Percentiles rank a stretch among this genome's conserved stretches.
Conservation (phyloP, 2,797 vertebrate genomes). For the Chromobotia macracanthus region DNA sequence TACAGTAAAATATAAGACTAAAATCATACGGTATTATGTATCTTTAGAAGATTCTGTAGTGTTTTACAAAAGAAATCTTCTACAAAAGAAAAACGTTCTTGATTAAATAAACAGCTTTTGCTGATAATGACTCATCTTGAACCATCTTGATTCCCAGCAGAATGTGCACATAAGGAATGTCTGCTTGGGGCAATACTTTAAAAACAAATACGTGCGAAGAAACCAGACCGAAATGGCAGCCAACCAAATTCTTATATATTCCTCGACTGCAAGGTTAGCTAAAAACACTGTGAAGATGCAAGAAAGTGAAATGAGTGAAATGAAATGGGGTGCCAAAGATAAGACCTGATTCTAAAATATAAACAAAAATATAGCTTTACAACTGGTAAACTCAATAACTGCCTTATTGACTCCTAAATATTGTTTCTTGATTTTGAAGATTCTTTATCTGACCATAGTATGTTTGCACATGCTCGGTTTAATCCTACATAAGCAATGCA, state of each 20-base stretch:
- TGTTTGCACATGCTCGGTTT: constrained; percentile 48
- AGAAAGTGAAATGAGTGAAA: neutral
- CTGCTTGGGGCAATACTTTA: neutral
- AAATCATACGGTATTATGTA: neutral
- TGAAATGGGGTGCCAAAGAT: neutral
- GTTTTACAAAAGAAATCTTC: neutral
- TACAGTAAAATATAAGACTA: neutral
- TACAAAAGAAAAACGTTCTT: no score
- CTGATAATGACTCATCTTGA: constrained; percentile 8
- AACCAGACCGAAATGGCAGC: neutral
- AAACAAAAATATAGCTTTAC: neutral
- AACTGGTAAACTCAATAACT: no score
- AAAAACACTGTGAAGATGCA: neutral
- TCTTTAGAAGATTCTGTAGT: neutral
- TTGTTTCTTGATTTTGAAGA: neutral
- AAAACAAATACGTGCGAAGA: neutral
- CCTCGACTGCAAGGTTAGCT: constrained; percentile 25
- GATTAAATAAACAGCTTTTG: constrained; percentile 10
- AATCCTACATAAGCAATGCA: constrained; percentile 61
- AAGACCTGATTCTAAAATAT: neutral
- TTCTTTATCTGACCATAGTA: constrained; percentile 22
- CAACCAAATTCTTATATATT: constrained; percentile 26
- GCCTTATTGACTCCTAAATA: constrained; percentile 29
- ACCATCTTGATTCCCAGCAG: neutral
- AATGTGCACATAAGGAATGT: constrained; percentile 27